Evolutionary conservation across 2,888 invertebrate genomes (phyloP), one percentile per base, ranked within the genome.

Genomic region (Dusona sp.): DNA sequence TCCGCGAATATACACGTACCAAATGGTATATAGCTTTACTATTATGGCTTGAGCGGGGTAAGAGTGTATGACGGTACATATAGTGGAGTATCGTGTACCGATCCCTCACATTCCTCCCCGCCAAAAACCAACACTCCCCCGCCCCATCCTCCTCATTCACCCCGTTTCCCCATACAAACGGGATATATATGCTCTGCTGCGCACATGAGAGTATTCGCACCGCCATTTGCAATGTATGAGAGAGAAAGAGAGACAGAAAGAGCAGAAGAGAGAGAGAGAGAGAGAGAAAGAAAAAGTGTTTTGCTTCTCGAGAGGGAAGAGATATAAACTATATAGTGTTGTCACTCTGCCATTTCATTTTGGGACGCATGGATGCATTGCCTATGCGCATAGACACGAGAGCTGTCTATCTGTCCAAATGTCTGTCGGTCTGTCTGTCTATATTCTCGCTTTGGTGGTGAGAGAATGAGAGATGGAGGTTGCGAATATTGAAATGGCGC

Each of bases 311-410:
- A 79, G 85, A 83, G 83, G 75, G 74, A 45, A 68, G 74, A 67
- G 29, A 82, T 7, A 22, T 22, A 67, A 57, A 68, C 29, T 42
- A 22, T 72, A 54, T 54, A 68, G 80, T 65, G 79, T 87, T 79
- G 84, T 87, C 87, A 84, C 87, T 86, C 89, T 89, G 89, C 89
- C 90, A 90, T 92, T 92, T 92, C 91, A 92, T 92, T 92, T 90
- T 87, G 85, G 85, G 88, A 90, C 91, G 89, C 89, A 89, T 84
- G 65, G 72, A 78, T 67, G 74, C 80, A 79, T 80, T 64, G 67
- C 78, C 57, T 57, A 51, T 38, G 75, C 82, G 75, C 79, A 79
- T 70, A 82, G 73, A 77, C 84, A 57, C 74, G 81, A 83, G 85
- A 87, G 87, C 88, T 80, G 80, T 83, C 82, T 83, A 72, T 78